A percentile compares a stretch with the other conserved stretches of the same genome.
Evolutionary conservation across 2,797 vertebrate genomes (phyloP).

Genomic region (Acomys russatus): DNA sequence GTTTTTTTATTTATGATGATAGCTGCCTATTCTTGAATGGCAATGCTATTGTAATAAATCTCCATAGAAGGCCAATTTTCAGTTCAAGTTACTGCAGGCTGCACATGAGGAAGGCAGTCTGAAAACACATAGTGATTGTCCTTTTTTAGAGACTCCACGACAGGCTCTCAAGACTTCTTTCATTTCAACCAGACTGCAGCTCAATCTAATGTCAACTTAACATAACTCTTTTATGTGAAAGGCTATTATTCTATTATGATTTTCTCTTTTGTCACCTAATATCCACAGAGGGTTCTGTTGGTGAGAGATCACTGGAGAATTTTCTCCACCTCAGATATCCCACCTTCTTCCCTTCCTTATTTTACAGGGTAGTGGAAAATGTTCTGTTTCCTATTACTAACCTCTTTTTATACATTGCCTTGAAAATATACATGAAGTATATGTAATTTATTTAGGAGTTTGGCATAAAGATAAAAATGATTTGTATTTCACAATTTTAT

Average conservation of each 20-base stretch:
- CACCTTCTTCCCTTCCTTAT: conserved; percentile 58
- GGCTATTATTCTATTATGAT: conserved; percentile 78
- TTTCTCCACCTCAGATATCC: conserved; percentile 81
- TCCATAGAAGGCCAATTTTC: conserved; percentile 83
- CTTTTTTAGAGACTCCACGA: conserved; percentile 67
- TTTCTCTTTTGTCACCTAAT: conserved; percentile 74
- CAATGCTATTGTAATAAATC: conserved; percentile 82
- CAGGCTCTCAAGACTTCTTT: conserved; percentile 78
- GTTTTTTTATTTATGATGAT: conserved; percentile 80
- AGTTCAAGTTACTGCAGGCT: conserved; percentile 72
- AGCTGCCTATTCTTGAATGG: conserved; percentile 77
- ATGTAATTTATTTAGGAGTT: conserved; percentile 82
- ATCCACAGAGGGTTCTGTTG: conserved; percentile 79
- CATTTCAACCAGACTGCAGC: conserved; percentile 77
- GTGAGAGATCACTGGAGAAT: conserved; percentile 80
- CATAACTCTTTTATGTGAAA: conserved; percentile 83
- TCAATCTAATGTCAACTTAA: conserved; percentile 82
- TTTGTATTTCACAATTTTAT: conserved; percentile 77
- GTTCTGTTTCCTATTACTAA: conserved; percentile 82
- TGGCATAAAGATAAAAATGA: conserved; percentile 81
- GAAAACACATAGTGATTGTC: conserved; percentile 77
- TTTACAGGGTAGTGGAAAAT: conserved; percentile 83
- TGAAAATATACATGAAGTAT: conserved; percentile 82
- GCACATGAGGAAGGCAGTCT: conserved; percentile 62
- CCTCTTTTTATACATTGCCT: conserved; percentile 82